phyloP scores from a whole-genome alignment of 1,140 invertebrate species.

The Vanessa atalanta region DNA sequence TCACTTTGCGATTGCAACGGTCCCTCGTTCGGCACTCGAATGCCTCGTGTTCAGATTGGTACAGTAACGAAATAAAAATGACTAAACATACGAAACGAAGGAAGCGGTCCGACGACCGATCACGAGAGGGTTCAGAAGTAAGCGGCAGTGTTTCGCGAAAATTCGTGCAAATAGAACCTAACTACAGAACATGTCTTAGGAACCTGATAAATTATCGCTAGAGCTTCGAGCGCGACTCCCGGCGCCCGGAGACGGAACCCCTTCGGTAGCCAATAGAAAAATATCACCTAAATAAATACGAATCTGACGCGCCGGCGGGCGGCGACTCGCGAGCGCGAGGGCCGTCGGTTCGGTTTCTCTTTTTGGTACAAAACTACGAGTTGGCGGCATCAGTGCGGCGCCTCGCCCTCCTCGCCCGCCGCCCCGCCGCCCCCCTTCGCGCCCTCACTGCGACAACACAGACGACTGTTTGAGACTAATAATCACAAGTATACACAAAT shows the following conservation, averaged over 20 bases:
- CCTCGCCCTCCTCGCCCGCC: constrained; percentile 48
- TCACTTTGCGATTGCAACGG: constrained; percentile 80
- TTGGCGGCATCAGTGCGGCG: constrained; percentile 63
- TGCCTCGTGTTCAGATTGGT: constrained; percentile 75
- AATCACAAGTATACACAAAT: too few relatives aligned
- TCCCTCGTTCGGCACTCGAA: constrained; percentile 79
- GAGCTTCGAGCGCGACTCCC: constrained; percentile 68
- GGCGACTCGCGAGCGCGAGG: constrained; percentile 25
- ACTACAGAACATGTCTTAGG: constrained; percentile 80
- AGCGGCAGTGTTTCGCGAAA: constrained; percentile 79
- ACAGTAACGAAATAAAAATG: constrained; percentile 67
- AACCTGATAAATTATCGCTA: constrained; percentile 81
- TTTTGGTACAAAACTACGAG: constrained; percentile 74
- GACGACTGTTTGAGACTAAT: too few relatives aligned
- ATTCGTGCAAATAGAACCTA: constrained; percentile 79
- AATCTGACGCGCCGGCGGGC: constrained; percentile 49
- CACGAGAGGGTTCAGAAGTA: constrained; percentile 68
- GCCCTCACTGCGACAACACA: constrained; percentile 36
- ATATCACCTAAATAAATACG: constrained; percentile 80
- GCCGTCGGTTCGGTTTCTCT: constrained; percentile 52
- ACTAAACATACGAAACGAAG: constrained; percentile 64
- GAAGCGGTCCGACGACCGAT: constrained; percentile 67
- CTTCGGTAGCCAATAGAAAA: constrained; percentile 80
- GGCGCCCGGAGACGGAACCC: constrained; percentile 62
- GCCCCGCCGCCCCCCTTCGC: constrained; percentile 35